A percentile compares a stretch with the other conserved stretches of the same genome.
phyloP scores from a whole-genome alignment of 1,140 invertebrate species.

The Dinothrombium tinctorium region DNA sequence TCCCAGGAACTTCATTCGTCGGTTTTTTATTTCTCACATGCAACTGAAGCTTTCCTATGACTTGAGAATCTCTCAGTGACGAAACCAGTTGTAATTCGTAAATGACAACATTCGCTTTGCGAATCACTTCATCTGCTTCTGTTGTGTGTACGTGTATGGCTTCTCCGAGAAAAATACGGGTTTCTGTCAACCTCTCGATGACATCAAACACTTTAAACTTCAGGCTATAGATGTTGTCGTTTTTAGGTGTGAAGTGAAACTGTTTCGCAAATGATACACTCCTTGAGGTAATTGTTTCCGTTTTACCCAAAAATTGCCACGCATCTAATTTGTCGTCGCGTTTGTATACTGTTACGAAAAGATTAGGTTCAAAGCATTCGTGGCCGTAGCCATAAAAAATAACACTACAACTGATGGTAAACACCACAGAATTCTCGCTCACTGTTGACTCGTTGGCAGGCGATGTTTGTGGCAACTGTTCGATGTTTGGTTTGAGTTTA shows the following conservation, averaged over 20 bases:
- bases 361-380: neutral
- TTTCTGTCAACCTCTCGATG: constrained; percentile 1
- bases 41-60: neutral
- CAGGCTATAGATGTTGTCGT: neutral
- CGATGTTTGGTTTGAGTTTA: neutral
- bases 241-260: neutral
- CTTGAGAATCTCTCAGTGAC: neutral
- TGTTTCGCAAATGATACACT: constrained; percentile 3
- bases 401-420: neutral
- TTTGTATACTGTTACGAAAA: constrained; percentile 2
- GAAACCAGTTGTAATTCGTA: neutral
- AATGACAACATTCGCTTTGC: too few relatives aligned
- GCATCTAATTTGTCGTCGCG: neutral
- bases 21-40: too few relatives aligned
- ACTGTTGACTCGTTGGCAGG: too few relatives aligned
- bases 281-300: constrained; percentile 3
- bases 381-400: neutral
- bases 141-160: neutral
- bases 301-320: constrained; percentile 5
- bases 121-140: too few relatives aligned
- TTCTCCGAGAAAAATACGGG: neutral
- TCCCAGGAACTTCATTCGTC: too few relatives aligned
- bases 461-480: too few relatives aligned
- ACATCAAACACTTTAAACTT: constrained; percentile 1
- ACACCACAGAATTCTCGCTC: neutral